Base-by-base conservation (phyloP, 2,797 vertebrate species). In the Lutjanus argentimaculatus region DNA sequence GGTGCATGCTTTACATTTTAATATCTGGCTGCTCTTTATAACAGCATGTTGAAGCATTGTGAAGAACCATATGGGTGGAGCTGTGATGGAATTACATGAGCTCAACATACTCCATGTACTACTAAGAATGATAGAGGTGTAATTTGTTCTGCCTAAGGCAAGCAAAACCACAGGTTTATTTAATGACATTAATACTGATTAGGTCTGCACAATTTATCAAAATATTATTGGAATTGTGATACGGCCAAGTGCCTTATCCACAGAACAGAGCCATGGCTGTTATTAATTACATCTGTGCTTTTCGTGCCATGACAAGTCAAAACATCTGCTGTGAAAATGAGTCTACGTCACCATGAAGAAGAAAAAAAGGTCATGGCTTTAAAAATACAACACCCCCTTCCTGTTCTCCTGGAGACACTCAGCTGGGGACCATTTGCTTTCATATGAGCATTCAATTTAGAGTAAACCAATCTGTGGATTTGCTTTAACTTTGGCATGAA, bases 1-100 rank as follows among this genome's bases (percentile, higher is more conserved):
- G 63, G 66, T 67, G 14, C 40, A 12, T 49, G 49, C 70, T 65
- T 64, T 62, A 75, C 36, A 74, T 75, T 52, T 76, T 55, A 66
- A 76, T 76, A 74, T 73, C 42, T 57, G 58, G 42, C 53, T 57
- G 48, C 43, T 76, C 46, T 62, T 75, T 79, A 45, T 40, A 79
- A 77, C 59, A 30, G 12, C 74, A 46, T 51, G 64, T 30, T 52
- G 30, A 49, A 17, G 51, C 61, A 36, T 80, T 59, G 53, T 72
- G 77, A 65, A 42, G 69, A 52, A 19, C 17, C 58, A 11, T 11
- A 71, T 42, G 25, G 56, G 19, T 19, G 1, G n/a, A 11, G 62
- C 30, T 21, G 51, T 30, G 58, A 46, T 22, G 19, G 43, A 52
- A 17, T 51, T 30, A 75, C 0, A 2, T 11, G n/a, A 43, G 13